phyloP scores from a whole-genome alignment of 2,888 invertebrate genomes.

The Scaptomyza reducta region DNA sequence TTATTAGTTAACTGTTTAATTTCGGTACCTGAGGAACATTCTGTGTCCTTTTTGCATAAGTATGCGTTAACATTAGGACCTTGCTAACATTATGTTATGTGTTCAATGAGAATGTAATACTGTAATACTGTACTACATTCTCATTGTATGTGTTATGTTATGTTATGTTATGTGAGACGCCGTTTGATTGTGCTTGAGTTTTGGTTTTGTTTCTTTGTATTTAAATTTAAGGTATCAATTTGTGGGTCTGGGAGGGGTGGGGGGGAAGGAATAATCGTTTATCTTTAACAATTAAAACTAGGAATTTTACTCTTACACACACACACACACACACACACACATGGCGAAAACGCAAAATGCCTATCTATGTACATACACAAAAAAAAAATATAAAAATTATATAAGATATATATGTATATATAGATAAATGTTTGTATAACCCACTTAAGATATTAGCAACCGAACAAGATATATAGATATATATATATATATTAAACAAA shows the following conservation, averaged over 20 bases:
- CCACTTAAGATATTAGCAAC: slow-evolving; percentile 32
- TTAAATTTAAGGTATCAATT: slow-evolving; percentile 60
- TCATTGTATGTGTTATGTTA: too few species aligned
- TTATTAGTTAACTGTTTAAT: slow-evolving; percentile 1
- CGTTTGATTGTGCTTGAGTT: slow-evolving; percentile 16
- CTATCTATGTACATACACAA: slow-evolving; percentile 61
- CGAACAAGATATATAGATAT: slow-evolving; percentile 5
- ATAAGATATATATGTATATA: slow-evolving; percentile 10
- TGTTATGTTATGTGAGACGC: slow-evolving; percentile 15
- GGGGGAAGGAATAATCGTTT: slow-evolving; percentile 8
- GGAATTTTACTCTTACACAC: slow-evolving; percentile 42
- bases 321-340: slow-evolving; percentile 36
- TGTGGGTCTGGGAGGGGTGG: slow-evolving; percentile 15
- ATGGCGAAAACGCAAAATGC: slow-evolving; percentile 53
- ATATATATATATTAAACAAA: not conserved
- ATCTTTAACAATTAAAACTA: slow-evolving; percentile 75
- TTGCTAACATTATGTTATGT: too few species aligned
- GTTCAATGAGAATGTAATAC: too few species aligned
- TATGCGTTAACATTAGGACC: not conserved
- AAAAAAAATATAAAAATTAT: slow-evolving; percentile 8
- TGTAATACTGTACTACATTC: too few species aligned
- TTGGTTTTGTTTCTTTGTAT: slow-evolving; percentile 40
- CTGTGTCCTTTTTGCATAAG: not conserved
- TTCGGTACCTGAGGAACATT: not conserved
- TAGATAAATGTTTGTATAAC: slow-evolving; percentile 23